Percentiles rank a stretch among this genome's conserved stretches.
These are phyloP conservation scores for Chrysodeixis includens DNA, from an alignment of 2,888 invertebrate species.

Conservation along the genomic window DNA sequence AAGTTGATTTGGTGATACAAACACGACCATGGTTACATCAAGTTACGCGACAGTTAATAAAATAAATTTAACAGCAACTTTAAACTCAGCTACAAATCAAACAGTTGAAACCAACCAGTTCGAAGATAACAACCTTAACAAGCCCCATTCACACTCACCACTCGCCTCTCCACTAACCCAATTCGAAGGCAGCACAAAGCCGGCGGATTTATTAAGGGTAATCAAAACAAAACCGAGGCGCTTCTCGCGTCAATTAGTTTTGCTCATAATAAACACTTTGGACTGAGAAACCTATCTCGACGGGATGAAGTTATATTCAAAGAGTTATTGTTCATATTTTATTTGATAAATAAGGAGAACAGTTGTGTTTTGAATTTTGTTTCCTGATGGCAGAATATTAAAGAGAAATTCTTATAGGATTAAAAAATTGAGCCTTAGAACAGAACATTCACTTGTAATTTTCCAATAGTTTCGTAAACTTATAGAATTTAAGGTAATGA, in stretches of 20 bases:
- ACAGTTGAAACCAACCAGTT: not conserved
- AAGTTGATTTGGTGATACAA: too few species aligned
- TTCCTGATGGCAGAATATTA: too few species aligned
- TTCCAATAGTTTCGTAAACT: too few species aligned
- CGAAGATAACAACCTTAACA: slow-evolving; percentile 34
- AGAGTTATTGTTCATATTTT: too few species aligned
- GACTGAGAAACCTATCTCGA: slow-evolving; percentile 18
- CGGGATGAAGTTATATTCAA: not conserved
- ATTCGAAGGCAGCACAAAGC: slow-evolving; percentile 55
- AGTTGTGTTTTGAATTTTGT: too few species aligned
- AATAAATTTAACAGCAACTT: not conserved
- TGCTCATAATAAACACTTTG: slow-evolving; percentile 71
- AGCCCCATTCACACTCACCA: slow-evolving; percentile 49
- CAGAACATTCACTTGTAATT: too few species aligned
- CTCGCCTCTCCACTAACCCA: slow-evolving; percentile 30
- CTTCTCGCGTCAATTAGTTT: slow-evolving; percentile 60
- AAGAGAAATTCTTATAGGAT: too few species aligned
- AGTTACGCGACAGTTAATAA: not conserved
- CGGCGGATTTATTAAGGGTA: slow-evolving; percentile 71
- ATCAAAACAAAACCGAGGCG: slow-evolving; percentile 72
- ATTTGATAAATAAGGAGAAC: too few species aligned
- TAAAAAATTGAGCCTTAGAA: too few species aligned
- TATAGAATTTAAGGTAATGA: too few species aligned
- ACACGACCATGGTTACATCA: too few species aligned
- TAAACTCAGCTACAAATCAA: not conserved